Conservation (phyloP, 2,797 vertebrate genomes). For the Leptoclinus maculatus region DNA sequence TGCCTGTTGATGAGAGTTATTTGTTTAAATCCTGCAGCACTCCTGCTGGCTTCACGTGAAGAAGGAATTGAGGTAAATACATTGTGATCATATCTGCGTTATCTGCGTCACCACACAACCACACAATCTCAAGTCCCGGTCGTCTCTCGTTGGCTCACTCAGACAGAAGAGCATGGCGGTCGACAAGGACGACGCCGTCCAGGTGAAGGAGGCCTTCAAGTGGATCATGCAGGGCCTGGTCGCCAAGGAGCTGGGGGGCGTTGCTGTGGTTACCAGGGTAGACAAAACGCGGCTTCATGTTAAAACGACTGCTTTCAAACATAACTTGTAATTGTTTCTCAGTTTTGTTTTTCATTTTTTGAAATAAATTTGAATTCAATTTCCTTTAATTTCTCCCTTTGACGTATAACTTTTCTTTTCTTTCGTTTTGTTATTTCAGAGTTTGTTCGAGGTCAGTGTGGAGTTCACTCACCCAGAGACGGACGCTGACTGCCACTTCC, state of each 20-base stretch:
- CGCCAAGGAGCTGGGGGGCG: slow-evolving; percentile 88
- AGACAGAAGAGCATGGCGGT: slow-evolving; percentile 83
- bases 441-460: slow-evolving; percentile 92
- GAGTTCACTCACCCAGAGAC: slow-evolving; percentile 93
- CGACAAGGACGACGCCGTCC: slow-evolving; percentile 88
- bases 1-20: not conserved
- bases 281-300: not conserved
- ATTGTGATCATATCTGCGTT: not conserved
- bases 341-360: not conserved
- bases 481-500: slow-evolving; percentile 94
- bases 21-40: slow-evolving; percentile 63
- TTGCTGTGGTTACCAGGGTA: slow-evolving; percentile 90
- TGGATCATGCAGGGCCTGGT: slow-evolving; percentile 86
- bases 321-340: too few species aligned
- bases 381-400: not conserved
- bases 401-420: too few species aligned
- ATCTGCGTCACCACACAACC: not conserved
- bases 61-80: slow-evolving; percentile 77
- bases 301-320: too few species aligned
- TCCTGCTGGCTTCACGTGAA: slow-evolving; percentile 85
- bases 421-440: slow-evolving; percentile 78
- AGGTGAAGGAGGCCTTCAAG: slow-evolving; percentile 97
- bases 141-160: not conserved
- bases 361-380: not conserved
- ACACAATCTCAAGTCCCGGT: not conserved